A percentile compares a stretch with the other conserved stretches of the same genome.
Conservation (phyloP, 2,797 vertebrate species). For the Poecilia picta region DNA sequence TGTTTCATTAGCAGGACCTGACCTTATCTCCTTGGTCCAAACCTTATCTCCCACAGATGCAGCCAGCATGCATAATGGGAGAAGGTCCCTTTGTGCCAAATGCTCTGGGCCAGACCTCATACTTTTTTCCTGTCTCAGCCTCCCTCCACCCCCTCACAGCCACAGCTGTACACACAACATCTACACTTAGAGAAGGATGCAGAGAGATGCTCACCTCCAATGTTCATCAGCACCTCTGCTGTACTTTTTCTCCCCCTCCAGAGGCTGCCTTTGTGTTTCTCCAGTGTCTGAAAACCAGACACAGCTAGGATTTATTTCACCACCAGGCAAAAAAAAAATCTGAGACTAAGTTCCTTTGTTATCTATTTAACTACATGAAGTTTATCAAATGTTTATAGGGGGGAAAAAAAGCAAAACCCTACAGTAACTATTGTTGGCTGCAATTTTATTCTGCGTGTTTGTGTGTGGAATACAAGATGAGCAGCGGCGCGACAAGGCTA, state of each 20-base stretch:
- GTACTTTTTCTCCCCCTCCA: constrained; percentile 19
- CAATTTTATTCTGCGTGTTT: constrained; percentile 30
- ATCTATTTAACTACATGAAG: constrained; percentile 59
- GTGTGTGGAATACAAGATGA: constrained; percentile 43
- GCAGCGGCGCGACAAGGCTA: constrained; percentile 60
- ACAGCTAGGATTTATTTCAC: constrained; percentile 42
- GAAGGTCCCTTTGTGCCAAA: constrained; percentile 72
- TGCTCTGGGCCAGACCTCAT: constrained; percentile 64
- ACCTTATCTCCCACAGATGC: constrained; percentile 65
- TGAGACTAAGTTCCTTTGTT: constrained; percentile 34
- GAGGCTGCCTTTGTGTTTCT: constrained; percentile 42
- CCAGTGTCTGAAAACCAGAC: constrained; percentile 44
- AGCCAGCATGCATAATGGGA: constrained; percentile 78
- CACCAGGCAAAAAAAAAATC: constrained; percentile 28
- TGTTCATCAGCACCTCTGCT: constrained; percentile 45
- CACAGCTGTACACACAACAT: constrained; percentile 68
- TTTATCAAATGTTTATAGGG: constrained; percentile 32
- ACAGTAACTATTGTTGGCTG: background rate
- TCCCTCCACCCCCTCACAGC: constrained; percentile 26
- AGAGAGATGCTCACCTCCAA: constrained; percentile 50
- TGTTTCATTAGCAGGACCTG: constrained; percentile 74
- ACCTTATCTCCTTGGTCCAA: constrained; percentile 73
- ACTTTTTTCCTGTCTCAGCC: constrained; percentile 53
- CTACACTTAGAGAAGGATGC: constrained; percentile 48
- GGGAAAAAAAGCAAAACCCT: background rate